Conservation (phyloP, 2,797 vertebrate species). For the Paramormyrops hopkinsi region DNA sequence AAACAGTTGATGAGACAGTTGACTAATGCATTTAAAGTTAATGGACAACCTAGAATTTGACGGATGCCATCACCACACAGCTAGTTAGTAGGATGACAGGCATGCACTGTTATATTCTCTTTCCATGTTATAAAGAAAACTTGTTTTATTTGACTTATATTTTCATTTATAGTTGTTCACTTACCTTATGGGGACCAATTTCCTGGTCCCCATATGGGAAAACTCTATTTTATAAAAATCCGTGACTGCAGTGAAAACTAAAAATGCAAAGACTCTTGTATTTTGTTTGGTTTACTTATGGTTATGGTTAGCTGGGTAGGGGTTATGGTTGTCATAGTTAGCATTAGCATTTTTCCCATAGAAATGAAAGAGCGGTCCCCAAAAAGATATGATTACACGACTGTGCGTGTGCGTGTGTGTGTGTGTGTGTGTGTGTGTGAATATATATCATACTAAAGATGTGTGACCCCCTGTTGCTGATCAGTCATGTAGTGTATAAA, state of each 20-base stretch:
- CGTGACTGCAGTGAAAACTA: neutral
- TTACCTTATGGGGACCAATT: too few relatives aligned
- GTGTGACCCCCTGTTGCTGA: neutral
- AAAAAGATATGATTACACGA: neutral
- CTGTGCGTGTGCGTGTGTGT: too few relatives aligned
- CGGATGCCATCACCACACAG: too few relatives aligned
- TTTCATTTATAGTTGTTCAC: too few relatives aligned
- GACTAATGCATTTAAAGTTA: neutral
- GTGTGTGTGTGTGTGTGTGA: too few relatives aligned
- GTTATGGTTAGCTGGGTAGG: neutral
- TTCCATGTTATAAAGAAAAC: too few relatives aligned
- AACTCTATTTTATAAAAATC: neutral
- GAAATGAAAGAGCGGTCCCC: neutral
- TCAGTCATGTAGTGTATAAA: neutral
- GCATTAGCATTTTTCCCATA: neutral
- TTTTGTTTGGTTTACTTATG: neutral
- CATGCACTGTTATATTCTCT: too few relatives aligned
- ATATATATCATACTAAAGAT: too few relatives aligned
- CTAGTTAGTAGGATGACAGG: too few relatives aligned
- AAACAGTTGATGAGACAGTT: neutral
- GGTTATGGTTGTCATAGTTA: neutral
- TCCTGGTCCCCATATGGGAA: neutral
- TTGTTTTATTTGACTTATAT: too few relatives aligned
- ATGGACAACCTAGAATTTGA: too few relatives aligned
- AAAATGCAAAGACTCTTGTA: neutral